Evolutionary conservation across 2,113 vertebrate species (phyloP).

Genomic region (Platycercus adscitus): DNA sequence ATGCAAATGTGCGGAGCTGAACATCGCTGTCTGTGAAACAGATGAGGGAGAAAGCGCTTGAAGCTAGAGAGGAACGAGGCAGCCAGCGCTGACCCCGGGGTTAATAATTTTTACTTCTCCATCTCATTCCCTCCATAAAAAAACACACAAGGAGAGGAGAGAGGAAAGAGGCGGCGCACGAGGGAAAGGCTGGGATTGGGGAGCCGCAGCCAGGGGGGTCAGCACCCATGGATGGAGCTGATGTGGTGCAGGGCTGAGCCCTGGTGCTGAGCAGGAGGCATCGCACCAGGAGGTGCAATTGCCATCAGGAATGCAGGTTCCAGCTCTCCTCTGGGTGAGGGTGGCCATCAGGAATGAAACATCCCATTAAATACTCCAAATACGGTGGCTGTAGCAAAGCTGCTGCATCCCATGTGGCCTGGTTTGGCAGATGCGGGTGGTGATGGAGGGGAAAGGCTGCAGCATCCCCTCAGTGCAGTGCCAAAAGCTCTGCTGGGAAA

Average conservation of each 20-base stretch:
- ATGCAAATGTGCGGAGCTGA: conserved; percentile 91
- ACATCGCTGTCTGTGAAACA: conserved; percentile 90
- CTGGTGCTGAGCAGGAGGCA: background rate
- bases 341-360: accelerated
- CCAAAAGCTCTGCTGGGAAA: background rate
- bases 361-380: background rate
- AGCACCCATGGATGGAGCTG: background rate
- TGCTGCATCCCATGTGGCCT: accelerated
- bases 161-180: background rate
- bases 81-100: conserved; percentile 87
- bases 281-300: background rate
- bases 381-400: background rate
- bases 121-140: conserved; percentile 84
- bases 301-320: background rate
- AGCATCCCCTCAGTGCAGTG: accelerated
- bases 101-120: conserved; percentile 97
- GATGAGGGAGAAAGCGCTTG: conserved; percentile 89
- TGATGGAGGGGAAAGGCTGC: accelerated
- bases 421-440: accelerated
- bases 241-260: background rate
- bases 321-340: background rate
- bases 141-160: background rate
- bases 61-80: conserved; percentile 89
- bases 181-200: background rate
- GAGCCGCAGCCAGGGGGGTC: background rate